Evolutionary conservation across 2,888 invertebrate genomes (phyloP), one percentile per base, ranked within the genome.

Genomic region (Idaea straminata): DNA sequence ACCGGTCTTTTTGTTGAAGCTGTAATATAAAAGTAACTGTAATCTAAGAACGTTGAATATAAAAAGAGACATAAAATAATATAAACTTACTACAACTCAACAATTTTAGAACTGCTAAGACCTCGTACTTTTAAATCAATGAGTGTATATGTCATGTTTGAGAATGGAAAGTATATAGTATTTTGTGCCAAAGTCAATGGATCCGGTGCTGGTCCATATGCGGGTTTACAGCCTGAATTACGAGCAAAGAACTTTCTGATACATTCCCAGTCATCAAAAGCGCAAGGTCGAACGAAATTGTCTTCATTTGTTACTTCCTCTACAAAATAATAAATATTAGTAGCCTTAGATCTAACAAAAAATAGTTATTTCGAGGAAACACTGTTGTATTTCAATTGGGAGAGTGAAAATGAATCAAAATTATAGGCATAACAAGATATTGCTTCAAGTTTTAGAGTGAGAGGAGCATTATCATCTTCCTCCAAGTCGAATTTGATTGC

Each of bases 241-340:
- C 68, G 35, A 0, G 72, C 63, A 57, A 79, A 75, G 34, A 71
- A 63, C 15, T 65, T 66, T 7, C 79, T 66, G 13, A 79, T 76
- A 64, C 79, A 79, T 15, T 72, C 63, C 57, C 74, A 58, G n/a
- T 79, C 76, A 0, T 72, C 59, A 6, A 65, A 47, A 15, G 61
- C 15, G 35, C 79, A 79, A 5, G 79, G 79, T 4, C 67, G 68
- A 10, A 71, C 63, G 25, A 69, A 16, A 15, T 72, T 66, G 62
- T 70, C 72, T 58, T 63, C 62, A 6, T 59, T 34, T 4, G 59
- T 59, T 15, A 25, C 59, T 16, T 25, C 34, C 7, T 59, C 59
- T 59, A 47, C 6, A 47, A 47, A 6, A 47, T 10, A 47, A 13
- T 13, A 36, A 47, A 47, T 13, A 47, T 47, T 10, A 7, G 7